A percentile compares a stretch with the other conserved stretches of the same genome.
phyloP scores from a whole-genome alignment of 2,797 vertebrate genomes.

The Lates japonicus region DNA sequence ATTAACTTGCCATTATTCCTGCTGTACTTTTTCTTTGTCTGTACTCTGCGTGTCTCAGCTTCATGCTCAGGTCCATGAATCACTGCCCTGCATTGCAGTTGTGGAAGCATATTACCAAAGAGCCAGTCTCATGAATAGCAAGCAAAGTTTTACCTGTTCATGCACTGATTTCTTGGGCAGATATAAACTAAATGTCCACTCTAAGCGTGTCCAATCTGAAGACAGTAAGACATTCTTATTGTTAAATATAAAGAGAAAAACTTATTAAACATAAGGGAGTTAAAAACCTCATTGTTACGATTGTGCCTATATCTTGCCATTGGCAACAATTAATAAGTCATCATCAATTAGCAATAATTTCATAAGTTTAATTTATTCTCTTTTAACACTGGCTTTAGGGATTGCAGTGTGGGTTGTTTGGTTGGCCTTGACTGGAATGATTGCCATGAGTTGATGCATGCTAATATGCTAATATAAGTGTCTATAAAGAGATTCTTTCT shows the following conservation, averaged over 20 bases:
- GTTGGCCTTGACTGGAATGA: background rate
- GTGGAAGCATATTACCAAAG: conserved; percentile 1
- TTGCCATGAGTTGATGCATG: background rate
- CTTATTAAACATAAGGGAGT: background rate
- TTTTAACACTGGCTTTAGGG: background rate
- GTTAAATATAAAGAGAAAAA: background rate
- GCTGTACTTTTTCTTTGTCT: background rate
- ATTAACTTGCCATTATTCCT: background rate
- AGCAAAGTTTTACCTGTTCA: background rate
- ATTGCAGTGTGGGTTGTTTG: background rate
- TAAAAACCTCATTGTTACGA: background rate
- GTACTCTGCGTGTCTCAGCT: background rate
- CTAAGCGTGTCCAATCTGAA: background rate
- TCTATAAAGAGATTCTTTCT: background rate
- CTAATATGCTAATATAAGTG: background rate
- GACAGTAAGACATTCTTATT: background rate
- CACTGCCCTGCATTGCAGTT: conserved; percentile 5
- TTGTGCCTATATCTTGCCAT: background rate
- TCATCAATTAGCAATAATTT: background rate
- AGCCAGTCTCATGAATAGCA: background rate
- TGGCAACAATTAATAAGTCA: background rate
- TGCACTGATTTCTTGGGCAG: background rate
- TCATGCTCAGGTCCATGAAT: conserved; percentile 2
- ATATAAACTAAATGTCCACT: background rate
- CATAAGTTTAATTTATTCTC: background rate